Evolutionary conservation across 2,888 invertebrate genomes (phyloP), one percentile per base, ranked within the genome.

Genomic region (Melolontha melolontha): DNA sequence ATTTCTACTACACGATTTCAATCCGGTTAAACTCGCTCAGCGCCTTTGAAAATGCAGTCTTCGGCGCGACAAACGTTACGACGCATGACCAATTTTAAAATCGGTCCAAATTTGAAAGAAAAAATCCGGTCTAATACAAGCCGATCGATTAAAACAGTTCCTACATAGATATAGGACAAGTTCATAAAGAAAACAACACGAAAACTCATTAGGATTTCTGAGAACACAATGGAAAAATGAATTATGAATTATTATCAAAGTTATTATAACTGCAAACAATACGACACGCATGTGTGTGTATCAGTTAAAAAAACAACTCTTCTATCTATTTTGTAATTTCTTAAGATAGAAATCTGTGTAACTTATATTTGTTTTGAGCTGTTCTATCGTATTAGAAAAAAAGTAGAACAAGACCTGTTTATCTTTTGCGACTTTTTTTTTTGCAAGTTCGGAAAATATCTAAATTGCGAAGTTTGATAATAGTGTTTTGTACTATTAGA

Each of bases 1-100:
- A 22, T 22, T 2, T 22, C 22, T 1, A 22, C 2, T 6, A 10
- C 2, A 6, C 6, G 6, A 34, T 49, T 11, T 16, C 2, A 11
- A 49, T 16, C 1, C 17, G 4, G 17, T 49, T 11, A 7, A 14
- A 12, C 10, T 40, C 7, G 44, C 17, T 57, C n/a, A 12, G 44
- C 44, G 42, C 29, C 10, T 27, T 57, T 57, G 42, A 29, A 42
- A 57, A 22, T 17, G 41, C 12, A 55, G 55, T 55, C 16, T 42
- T 17, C 41, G 11, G 27, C 42, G 57, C 14, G 44, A 16, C 27
- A 42, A 27, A 42, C n/a, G 17, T 42, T 42, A 57, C 22, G 17
- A 57, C 57, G 57, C 57, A 42, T 57, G 57, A 57, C 44, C 57
- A 27, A 42, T 57, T 55, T 42, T 57, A 11, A 57, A 57, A 42